Percentiles rank a stretch among this genome's conserved stretches.
These are phyloP conservation scores for Polypterus bichir DNA, from an alignment of 2,113 vertebrate species.

Conservation along the genomic window DNA sequence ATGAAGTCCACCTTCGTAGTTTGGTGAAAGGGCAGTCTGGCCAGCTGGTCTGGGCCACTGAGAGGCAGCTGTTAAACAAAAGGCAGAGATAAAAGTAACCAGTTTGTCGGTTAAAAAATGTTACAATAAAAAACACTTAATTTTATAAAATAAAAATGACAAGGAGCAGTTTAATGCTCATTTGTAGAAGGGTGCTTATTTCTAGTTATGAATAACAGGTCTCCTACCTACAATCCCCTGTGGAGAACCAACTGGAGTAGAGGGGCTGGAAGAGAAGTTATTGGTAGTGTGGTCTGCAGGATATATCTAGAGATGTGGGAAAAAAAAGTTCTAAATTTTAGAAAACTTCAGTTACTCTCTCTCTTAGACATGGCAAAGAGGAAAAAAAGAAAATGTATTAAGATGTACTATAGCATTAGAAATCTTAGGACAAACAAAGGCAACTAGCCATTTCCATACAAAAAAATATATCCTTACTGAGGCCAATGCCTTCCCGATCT, in stretches of 20 bases:
- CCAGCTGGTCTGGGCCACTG: constrained; percentile 83
- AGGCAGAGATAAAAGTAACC: constrained; percentile 4
- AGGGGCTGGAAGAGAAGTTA: constrained; percentile 90
- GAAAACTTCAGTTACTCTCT: too few species aligned
- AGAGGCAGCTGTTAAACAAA: constrained; percentile 59
- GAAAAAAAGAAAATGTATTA: too few species aligned
- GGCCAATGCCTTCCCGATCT: constrained; percentile 92
- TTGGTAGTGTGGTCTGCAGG: constrained; percentile 94
- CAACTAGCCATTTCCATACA: too few species aligned
- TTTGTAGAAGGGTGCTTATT: background rate
- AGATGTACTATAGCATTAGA: too few species aligned
- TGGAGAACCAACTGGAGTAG: constrained; percentile 87
- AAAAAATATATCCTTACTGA: constrained; percentile 59
- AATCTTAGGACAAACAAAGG: too few species aligned
- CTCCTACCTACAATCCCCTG: constrained; percentile 81
- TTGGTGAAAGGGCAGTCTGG: constrained; percentile 79
- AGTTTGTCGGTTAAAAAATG: background rate
- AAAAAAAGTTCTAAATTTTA: background rate
- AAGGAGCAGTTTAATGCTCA: too few species aligned
- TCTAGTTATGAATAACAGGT: background rate
- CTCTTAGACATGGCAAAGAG: too few species aligned
- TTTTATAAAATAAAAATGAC: too few species aligned
- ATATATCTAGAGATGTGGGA: constrained; percentile 68
- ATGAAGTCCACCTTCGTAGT: constrained; percentile 80
- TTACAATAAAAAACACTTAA: background rate